phyloP scores from a whole-genome alignment of 1,140 invertebrate species.

The Mya arenaria region DNA sequence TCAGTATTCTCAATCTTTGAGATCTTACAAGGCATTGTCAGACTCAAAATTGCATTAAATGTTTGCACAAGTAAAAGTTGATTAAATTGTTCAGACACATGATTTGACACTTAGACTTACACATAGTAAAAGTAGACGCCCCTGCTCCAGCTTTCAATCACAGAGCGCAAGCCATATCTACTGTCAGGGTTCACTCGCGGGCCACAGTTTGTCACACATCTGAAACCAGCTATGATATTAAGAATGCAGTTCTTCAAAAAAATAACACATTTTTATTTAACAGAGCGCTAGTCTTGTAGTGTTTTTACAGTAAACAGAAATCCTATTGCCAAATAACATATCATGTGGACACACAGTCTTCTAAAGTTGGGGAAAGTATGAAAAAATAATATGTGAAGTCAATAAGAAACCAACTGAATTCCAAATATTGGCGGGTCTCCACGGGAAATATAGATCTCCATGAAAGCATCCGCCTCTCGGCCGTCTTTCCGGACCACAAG shows the following conservation, averaged over 20 bases:
- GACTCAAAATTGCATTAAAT: no score
- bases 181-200: constrained; percentile 56
- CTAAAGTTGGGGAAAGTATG: neutral
- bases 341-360: neutral
- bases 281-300: no score
- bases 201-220: constrained; percentile 63
- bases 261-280: no score
- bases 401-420: constrained; percentile 32
- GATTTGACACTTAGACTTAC: no score
- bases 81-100: no score
- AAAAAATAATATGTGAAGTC: neutral
- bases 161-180: constrained; percentile 45
- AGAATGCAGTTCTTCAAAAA: no score
- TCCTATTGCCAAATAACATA: no score
- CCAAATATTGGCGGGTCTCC: constrained; percentile 58
- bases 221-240: no score
- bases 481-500: constrained; percentile 52
- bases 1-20: no score
- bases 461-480: constrained; percentile 32
- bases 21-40: no score
- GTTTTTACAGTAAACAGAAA: no score
- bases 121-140: constrained; percentile 61
- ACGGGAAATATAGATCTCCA: constrained; percentile 42
- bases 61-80: no score
- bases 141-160: constrained; percentile 57